Base-by-base conservation (phyloP, 1,140 invertebrate genomes). In the Aleiodes sp. region DNA sequence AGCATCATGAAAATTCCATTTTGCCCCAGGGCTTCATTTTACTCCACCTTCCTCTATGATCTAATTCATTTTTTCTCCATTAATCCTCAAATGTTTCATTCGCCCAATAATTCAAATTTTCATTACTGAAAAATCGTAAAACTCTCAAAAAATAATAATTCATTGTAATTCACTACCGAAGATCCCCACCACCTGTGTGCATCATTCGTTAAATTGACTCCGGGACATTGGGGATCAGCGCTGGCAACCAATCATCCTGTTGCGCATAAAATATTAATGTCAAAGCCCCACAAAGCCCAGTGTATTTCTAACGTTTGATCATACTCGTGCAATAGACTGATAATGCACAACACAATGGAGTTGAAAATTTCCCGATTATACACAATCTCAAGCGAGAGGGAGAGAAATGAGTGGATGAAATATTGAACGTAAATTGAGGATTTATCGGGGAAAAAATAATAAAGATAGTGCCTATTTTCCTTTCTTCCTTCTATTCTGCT, bases 211-310 rank as follows among this genome's bases (percentile, higher is more conserved):
- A 19, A 16, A 46, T 46, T 46, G 41, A n/a, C n/a, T n/a, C n/a
- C 19, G 41, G 41, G 16, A 19, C 41, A 16, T n/a, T 19, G 41
- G 41, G n/a, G 41, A 46, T 46, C 41, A 46, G 16, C 41, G n/a
- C 12, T n/a, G 6, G 2, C 41, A 46, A 46, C 41, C 41, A 46
- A 46, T 46, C 41, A 46, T 46, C 8, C 41, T 46, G 41, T 19
- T 46, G 41, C 41, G 4, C 41, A 46, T 46, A 46, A 46, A 46
- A 46, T 46, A 46, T 46, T 46, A 16, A 46, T 46, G 41, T 46
- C 14, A 46, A n/a, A 16, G 14, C 14, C 19, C n/a, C 19, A n/a
- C n/a, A n/a, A 46, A 46, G 14, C 41, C 41, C 41, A 14, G 19
- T 46, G 7, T 8, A 46, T 14, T 16, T 46, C 14, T 46, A 19